Base-by-base conservation (phyloP, 2,797 vertebrate genomes). In the Uromys caudimaculatus region DNA sequence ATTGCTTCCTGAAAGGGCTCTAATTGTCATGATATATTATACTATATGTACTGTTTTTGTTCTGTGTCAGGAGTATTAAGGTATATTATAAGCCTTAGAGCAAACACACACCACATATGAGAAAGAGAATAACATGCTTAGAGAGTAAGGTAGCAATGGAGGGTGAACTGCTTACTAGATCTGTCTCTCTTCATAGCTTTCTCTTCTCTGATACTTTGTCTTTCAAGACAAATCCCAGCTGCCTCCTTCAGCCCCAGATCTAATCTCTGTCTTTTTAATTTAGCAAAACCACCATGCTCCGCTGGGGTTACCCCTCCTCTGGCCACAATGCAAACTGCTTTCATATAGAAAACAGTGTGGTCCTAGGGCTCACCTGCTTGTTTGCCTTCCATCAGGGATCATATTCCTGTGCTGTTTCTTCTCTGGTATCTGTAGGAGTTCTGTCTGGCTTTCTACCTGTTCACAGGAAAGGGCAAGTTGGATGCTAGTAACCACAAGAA, bases 31-130 rank as follows among this genome's bases (percentile, higher is more conserved):
- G 32, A 83, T 58, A 58, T 38, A 38, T 32, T 90, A 6, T 95
- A 91, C 2, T 79, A 69, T 79, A 6, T 64, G 83, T 73, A 54
- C 32, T 93, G 38, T 14, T 86, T 94, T 94, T 86, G 4, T 14
- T 54, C 21, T 89, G 27, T 86, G 32, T 97, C 44, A 90, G 64
- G 38, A 96, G 44, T 73, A 90, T 91, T 86, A 92, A 67, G 11
- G 7, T 3, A 27, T 75, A 82, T 38, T 69, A 0, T 56, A 79
- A 93, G 56, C 58, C 41, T 82, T 75, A 41, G 32, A 89, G 27
- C 9, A 92, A 91, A 35, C 1, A 62, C 6, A 32, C 79, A 58
- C n/a, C 14, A 60, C 54, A 35, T 2, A 32, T 12, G 58, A 64
- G 27, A 29, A 56, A 17, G 0, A 90, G 7, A 27, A 24, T 17